Conservation (phyloP, 92 coral and sea anemone genomes). For the Phenganax marumi region DNA sequence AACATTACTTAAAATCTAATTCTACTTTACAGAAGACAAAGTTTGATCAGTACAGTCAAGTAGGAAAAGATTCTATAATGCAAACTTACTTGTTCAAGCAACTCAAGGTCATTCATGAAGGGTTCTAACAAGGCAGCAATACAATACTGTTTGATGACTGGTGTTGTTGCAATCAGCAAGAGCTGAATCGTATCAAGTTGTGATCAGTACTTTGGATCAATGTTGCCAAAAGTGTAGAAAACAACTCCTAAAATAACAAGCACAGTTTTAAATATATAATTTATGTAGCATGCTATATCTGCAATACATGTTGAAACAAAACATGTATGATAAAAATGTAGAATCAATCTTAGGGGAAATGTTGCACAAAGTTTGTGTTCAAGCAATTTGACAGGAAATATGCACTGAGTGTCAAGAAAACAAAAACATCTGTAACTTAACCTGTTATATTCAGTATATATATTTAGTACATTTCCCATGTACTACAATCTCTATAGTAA, state of each 20-base stretch:
- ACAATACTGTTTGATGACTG: constrained; percentile 61
- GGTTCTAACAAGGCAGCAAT: constrained; percentile 61
- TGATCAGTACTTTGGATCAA: constrained; percentile 49
- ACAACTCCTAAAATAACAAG: constrained; percentile 46
- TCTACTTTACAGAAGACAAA: too few species aligned
- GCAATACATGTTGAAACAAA: background rate
- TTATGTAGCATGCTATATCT: background rate
- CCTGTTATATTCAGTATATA: too few species aligned
- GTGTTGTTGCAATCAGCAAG: constrained; percentile 57
- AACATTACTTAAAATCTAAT: too few species aligned
- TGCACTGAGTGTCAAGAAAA: too few species aligned
- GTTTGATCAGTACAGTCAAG: too few species aligned
- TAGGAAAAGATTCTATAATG: too few species aligned
- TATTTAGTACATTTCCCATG: background rate
- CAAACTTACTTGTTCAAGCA: constrained; percentile 59
- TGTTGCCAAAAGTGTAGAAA: constrained; percentile 61
- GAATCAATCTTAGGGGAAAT: too few species aligned
- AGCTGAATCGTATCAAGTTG: constrained; percentile 60
- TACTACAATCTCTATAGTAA: background rate
- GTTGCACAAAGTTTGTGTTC: too few species aligned
- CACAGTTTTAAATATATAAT: too few species aligned
- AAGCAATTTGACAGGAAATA: too few species aligned
- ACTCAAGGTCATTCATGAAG: constrained; percentile 57
- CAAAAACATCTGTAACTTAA: too few species aligned
- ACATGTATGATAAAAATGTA: too few species aligned